Evolutionary conservation across 2,888 invertebrate species (phyloP), one percentile per base, ranked within the genome.

Genomic region (Dilophus febrilis): DNA sequence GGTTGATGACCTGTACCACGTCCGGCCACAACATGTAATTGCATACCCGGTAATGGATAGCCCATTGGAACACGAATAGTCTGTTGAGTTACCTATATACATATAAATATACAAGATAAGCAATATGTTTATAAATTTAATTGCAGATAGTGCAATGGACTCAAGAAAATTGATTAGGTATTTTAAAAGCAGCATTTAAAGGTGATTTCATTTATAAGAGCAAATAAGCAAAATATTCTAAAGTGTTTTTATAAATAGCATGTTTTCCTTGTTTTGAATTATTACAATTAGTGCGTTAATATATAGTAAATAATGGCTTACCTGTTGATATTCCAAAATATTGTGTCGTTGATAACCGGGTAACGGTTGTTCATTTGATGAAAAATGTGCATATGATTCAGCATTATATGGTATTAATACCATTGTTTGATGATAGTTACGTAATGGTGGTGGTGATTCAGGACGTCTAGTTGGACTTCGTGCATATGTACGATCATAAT

Each of bases 361-460:
- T 22, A 22, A 6, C 3, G 56, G 56, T 46, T 59, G 59, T 16
- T 56, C 54, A 46, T 53, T 56, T 44, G 56, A 53, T 34, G 58
- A 50, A 40, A 59, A 60, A 43, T 61, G 60, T n/a, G 59, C 58
- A 45, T 60, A 60, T 28, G 59, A 55, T 45, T 61, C 61, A 22
- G 62, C 57, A 51, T 69, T 73, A 52, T 78, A 78, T 1, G 78
- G 78, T 49, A 79, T 74, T 46, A 78, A 70, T 33, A 72, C 68
- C 58, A 78, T 70, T 2, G 77, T 71, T 54, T 78, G 76, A 46
- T 78, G 77, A 52, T 75, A 75, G 47, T 66, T 72, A 28, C 74
- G 65, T 42, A 77, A 68, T 1, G 79, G 78, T 1, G 79, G 77
- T 6, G 79, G 78, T 0, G 78, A 78, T 55, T 77, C 74, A 0